phyloP scores from a whole-genome alignment of 2,797 vertebrate genomes.

The Mormyrus proboscirostris region DNA sequence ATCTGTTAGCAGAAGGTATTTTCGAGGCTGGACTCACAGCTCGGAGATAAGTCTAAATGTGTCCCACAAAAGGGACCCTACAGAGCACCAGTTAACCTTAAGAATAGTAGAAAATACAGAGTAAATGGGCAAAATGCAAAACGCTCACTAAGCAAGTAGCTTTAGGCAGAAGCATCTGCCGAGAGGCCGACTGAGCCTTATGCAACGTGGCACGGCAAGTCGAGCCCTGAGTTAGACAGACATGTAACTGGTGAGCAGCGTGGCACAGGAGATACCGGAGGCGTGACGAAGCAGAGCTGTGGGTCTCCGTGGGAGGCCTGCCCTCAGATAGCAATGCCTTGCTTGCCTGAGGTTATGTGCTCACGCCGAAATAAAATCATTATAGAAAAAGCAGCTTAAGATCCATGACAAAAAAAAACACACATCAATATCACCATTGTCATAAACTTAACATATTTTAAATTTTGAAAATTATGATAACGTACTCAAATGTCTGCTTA shows the following conservation, averaged over 20 bases:
- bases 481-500: background rate
- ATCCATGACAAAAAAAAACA: background rate
- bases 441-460: background rate
- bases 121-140: background rate
- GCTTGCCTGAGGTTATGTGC: no score
- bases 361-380: background rate
- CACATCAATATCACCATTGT: background rate
- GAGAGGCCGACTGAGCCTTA: background rate
- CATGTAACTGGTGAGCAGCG: background rate
- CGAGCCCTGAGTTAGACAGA: background rate
- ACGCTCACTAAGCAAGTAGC: background rate
- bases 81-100: background rate
- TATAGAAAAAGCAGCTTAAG: background rate
- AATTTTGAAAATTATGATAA: background rate
- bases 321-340: constrained; percentile 1
- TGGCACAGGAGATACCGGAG: background rate
- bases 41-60: background rate
- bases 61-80: background rate
- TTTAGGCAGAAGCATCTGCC: background rate
- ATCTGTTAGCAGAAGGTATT: background rate
- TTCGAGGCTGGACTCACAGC: background rate
- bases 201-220: background rate
- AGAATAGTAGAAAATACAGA: background rate
- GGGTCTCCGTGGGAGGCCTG: background rate
- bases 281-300: background rate